These are phyloP conservation scores for Ips typographus DNA, from an alignment of 1,140 invertebrate genomes.

Conservation along the genomic window DNA sequence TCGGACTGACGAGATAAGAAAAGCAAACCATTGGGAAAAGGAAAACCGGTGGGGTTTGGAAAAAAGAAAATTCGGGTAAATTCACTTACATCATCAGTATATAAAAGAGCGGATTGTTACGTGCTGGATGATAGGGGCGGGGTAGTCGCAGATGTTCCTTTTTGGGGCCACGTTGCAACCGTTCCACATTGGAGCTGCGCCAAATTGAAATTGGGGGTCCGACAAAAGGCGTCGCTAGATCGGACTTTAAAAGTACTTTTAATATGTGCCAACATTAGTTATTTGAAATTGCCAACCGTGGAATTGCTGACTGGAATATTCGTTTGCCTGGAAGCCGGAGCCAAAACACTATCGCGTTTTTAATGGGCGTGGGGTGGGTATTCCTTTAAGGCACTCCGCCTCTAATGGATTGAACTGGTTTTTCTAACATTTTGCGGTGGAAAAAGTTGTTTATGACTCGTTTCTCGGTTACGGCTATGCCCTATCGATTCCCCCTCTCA, in stretches of 20 bases:
- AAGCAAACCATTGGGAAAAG: not conserved
- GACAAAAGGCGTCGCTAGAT: slow-evolving; percentile 1
- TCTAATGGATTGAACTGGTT: too few relatives aligned
- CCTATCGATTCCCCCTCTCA: too few relatives aligned
- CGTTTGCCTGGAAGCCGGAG: too few relatives aligned
- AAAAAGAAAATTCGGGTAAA: slow-evolving; percentile 1
- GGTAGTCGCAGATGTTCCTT: slow-evolving; percentile 2
- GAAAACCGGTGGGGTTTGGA: not conserved
- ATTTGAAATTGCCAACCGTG: not conserved
- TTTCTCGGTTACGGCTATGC: too few relatives aligned
- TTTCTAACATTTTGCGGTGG: too few relatives aligned
- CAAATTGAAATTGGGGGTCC: slow-evolving; percentile 3
- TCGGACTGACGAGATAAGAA: not conserved
- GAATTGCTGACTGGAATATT: not conserved
- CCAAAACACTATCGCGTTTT: too few relatives aligned
- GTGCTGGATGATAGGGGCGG: slow-evolving; percentile 1
- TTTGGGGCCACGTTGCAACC: not conserved
- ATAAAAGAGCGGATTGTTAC: slow-evolving; percentile 5
- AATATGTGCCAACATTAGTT: slow-evolving; percentile 5
- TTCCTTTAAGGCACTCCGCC: too few relatives aligned
- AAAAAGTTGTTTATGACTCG: too few relatives aligned
- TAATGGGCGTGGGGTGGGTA: too few relatives aligned
- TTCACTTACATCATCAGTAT: slow-evolving; percentile 4
- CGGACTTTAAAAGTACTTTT: slow-evolving; percentile 6
- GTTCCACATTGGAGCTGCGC: not conserved